Base-by-base conservation (phyloP, 2,888 invertebrate species). In the Scotopteryx bipunctaria region DNA sequence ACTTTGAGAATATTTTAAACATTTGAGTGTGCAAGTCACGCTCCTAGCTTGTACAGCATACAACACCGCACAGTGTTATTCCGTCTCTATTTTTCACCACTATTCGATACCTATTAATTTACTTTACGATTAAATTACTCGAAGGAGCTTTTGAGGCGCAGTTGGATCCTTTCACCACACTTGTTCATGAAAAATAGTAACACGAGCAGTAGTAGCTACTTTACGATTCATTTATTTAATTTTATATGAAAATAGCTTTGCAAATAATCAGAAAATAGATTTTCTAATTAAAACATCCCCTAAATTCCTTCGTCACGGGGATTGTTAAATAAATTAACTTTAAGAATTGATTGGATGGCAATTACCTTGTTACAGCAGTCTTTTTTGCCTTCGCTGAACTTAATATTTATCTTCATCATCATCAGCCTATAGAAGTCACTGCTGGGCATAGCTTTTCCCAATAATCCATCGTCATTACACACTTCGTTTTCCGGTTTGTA, bases 11-110 rank as follows among this genome's bases (percentile, higher is more conserved):
- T 3, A 27, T 3, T 11, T 1, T 4, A 11, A 27, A 27, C 1
- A 33, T n/a, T 21, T 65, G 53, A 23, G 44, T 44, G 58, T 25
- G 23, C 60, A 9, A 44, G 52, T 62, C 64, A 70, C 61, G 64
- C 29, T 16, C 14, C 9, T 33, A 52, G 50, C 57, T 63, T 57
- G 51, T 57, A 51, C 13, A 53, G 46, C 46, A 54, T 57, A 55
- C 37, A 37, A 48, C 33, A 54, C 48, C 51, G 21, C 57, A 51
- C 41, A 45, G 49, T 36, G 57, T 53, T 47, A 41, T 21, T 33
- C 27, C 40, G 40, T 57, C 59, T 8, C 15, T 21, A 35, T 5
- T 41, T 5, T 32, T 2, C 23, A 40, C 38, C 17, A 11, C 9
- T n/a, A n/a, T n/a, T n/a, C n/a, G n/a, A n/a, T n/a, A n/a, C n/a